These are phyloP conservation scores for Periophthalmodon schlosseri DNA, from an alignment of 2,113 vertebrate species.

Conservation along the genomic window DNA sequence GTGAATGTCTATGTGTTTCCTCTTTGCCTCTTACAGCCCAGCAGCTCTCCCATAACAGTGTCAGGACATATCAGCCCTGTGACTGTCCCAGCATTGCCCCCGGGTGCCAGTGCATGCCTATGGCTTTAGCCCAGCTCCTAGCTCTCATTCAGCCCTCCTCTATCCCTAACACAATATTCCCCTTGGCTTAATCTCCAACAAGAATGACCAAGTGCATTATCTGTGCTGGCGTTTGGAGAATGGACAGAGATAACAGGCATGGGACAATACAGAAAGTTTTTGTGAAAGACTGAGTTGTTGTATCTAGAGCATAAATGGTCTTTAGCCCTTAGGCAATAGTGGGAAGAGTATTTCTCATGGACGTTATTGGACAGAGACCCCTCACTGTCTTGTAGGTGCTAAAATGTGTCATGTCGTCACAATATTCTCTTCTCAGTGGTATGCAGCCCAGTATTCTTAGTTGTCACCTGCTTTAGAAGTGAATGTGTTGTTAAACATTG, in stretches of 20 bases:
- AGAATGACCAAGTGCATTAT: slow-evolving; percentile 59
- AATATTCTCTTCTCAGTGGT: slow-evolving; percentile 22
- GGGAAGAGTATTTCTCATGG: slow-evolving; percentile 29
- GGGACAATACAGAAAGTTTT: slow-evolving; percentile 51
- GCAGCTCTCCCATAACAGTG: slow-evolving; percentile 72
- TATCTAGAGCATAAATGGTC: slow-evolving; percentile 39
- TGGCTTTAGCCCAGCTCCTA: slow-evolving; percentile 65
- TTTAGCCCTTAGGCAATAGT: slow-evolving; percentile 25
- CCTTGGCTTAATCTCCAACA: slow-evolving; percentile 47
- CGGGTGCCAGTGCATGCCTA: slow-evolving; percentile 53
- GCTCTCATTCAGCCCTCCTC: slow-evolving; percentile 29
- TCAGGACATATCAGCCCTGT: slow-evolving; percentile 65
- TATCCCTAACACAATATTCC: slow-evolving; percentile 48
- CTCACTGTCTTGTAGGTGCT: slow-evolving; percentile 23
- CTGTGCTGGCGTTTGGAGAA: slow-evolving; percentile 43
- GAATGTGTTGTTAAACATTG: slow-evolving; percentile 36
- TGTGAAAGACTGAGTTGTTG: slow-evolving; percentile 39
- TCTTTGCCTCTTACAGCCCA: slow-evolving; percentile 66
- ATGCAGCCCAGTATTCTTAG: slow-evolving; percentile 61
- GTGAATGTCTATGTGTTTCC: slow-evolving; percentile 62
- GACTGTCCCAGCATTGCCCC: slow-evolving; percentile 39
- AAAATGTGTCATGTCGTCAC: slow-evolving; percentile 42
- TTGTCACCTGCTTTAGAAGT: slow-evolving; percentile 67
- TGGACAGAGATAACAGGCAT: slow-evolving; percentile 56
- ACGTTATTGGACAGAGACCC: slow-evolving; percentile 39